Evolutionary conservation across 2,797 vertebrate species (phyloP).

Genomic region (Jordanella pulchra): DNA sequence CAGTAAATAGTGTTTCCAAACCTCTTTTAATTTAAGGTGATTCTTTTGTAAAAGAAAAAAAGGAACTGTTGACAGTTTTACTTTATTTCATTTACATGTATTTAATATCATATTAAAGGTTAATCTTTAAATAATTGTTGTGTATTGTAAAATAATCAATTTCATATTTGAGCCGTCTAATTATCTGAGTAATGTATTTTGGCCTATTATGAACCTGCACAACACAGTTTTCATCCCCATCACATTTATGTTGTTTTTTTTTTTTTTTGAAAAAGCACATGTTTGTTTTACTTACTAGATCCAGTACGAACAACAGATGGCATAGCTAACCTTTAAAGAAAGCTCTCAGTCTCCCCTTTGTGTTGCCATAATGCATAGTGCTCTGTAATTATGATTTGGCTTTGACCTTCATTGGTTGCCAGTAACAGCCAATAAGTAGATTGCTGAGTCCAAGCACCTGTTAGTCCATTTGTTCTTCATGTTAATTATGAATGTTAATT

Average conservation of each 20-base stretch:
- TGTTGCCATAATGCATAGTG: constrained; percentile 23
- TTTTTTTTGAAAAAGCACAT: constrained; percentile 43
- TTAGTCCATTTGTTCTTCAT: constrained; percentile 55
- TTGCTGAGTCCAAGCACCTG: constrained; percentile 58
- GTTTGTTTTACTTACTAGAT: constrained; percentile 40
- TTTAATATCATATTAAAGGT: too few species aligned
- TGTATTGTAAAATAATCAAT: too few species aligned
- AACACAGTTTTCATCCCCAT: constrained; percentile 49
- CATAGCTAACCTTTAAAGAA: constrained; percentile 60
- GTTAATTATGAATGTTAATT: constrained; percentile 69
- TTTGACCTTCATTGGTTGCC: constrained; percentile 55
- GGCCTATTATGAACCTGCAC: constrained; percentile 17
- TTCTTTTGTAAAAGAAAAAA: too few species aligned
- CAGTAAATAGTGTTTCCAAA: too few species aligned
- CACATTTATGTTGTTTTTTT: constrained; percentile 35
- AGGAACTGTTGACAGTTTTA: too few species aligned
- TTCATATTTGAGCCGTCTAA: too few species aligned
- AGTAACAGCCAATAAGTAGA: constrained; percentile 61
- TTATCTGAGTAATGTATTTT: background rate
- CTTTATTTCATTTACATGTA: too few species aligned
- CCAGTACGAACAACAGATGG: constrained; percentile 19
- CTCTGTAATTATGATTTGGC: constrained; percentile 43
- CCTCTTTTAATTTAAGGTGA: too few species aligned
- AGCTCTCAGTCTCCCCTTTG: constrained; percentile 39
- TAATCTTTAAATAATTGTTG: too few species aligned